These are phyloP conservation scores for Phymanthus crucifer DNA, from an alignment of 92 coral and sea anemone species.

Conservation along the genomic window DNA sequence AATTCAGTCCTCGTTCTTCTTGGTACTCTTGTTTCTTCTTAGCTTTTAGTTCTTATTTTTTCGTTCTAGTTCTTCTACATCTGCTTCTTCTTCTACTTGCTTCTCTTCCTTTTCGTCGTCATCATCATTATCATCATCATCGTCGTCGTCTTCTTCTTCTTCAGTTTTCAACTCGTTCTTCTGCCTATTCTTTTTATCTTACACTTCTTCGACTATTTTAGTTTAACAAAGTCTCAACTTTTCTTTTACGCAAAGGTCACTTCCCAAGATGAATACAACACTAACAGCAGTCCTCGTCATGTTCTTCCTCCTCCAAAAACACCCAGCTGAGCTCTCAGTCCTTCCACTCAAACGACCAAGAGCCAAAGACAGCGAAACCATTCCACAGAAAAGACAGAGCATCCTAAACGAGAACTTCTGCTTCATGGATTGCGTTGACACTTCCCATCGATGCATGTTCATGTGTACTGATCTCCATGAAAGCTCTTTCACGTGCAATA, in stretches of 20 bases:
- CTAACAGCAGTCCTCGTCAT: neutral
- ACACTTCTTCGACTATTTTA: no score
- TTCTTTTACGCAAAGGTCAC: neutral
- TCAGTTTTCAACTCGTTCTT: no score
- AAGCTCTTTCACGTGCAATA: neutral
- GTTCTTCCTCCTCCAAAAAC: neutral
- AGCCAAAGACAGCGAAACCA: neutral
- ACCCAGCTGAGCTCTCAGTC: neutral
- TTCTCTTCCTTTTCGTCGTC: no score
- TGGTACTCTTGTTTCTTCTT: no score
- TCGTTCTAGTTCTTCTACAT: no score
- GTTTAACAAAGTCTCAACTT: no score
- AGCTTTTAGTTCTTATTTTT: no score
- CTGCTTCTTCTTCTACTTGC: no score
- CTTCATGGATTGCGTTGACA: neutral
- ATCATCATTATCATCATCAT: no score
- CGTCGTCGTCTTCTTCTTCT: no score
- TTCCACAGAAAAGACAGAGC: neutral
- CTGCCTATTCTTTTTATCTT: no score
- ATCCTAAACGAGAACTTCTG: neutral
- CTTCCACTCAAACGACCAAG: neutral
- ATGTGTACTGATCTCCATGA: neutral
- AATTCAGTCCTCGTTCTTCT: no score
- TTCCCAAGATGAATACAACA: neutral
- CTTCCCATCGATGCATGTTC: neutral